Evolutionary conservation across 2,888 invertebrate species (phyloP), one percentile per base, ranked within the genome.

Genomic region (Fragum fragum): DNA sequence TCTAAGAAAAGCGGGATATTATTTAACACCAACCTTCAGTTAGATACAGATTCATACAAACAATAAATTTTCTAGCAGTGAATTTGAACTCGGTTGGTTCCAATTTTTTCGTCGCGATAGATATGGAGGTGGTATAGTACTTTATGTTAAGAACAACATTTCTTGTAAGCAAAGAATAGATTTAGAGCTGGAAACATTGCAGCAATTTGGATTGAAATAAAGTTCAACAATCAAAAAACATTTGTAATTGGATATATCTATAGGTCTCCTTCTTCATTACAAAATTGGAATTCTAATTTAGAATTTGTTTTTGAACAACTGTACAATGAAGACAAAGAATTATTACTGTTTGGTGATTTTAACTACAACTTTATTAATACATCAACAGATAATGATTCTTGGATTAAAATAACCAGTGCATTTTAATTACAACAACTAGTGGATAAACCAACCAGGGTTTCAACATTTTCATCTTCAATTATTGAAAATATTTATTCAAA

Each of bases 191-290:
- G 66, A 6, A 6, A 52, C 6, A 32, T 55, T 52, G 66, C 66
- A 36, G 16, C 36, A 1, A 39, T 74, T 18, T 74, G 74, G 74
- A n/a, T 74, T 28, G 66, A 74, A 66, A 36, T 74, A 0, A 74
- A 68, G 18, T 21, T 5, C 2, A 1, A 21, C 2, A 63, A 52
- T 14, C 73, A 73, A 47, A 73, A 73, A 29, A 5, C 73, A 26
- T 66, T 73, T 26, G 16, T 73, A 28, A 14, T 63, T 52, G 73
- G 73, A 23, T 73, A 63, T 52, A 52, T 73, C n/a, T 73, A 73
- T 28, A 29, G 73, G 29, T 63, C 73, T 1, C 73, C 73, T 29
- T 63, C 63, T 7, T 63, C 73, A 11, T 32, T 16, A n/a, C 14
- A 32, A 0, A 66, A 3, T 23, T 73, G 73, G 73, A 63, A 63